Evolutionary conservation across 1,140 invertebrate species (phyloP).

Genomic region (Liolophura sinensis): DNA sequence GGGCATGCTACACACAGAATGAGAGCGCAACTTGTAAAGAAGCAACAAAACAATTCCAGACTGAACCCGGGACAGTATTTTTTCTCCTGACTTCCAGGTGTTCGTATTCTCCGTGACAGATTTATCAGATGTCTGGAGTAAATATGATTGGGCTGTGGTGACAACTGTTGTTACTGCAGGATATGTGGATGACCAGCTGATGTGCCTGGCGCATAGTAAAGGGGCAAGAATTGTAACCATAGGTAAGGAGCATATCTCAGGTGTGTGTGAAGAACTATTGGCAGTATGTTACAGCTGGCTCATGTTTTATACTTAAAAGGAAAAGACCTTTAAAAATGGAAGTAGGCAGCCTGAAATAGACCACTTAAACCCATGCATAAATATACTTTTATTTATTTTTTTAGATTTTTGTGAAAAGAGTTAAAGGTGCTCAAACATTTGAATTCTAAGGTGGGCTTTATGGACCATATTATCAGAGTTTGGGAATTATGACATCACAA

Average conservation of each 20-base stretch:
- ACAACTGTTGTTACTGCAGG: slow-evolving; percentile 55
- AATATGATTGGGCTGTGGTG: slow-evolving; percentile 57
- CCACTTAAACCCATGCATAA: not conserved
- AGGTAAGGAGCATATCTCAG: slow-evolving; percentile 20
- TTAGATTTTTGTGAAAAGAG: no score
- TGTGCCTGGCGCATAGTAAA: slow-evolving; percentile 54
- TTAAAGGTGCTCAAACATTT: no score
- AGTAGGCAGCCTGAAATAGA: not conserved
- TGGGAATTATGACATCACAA: no score
- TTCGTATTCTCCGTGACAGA: slow-evolving; percentile 53
- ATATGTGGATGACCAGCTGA: slow-evolving; percentile 46
- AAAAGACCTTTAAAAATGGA: not conserved
- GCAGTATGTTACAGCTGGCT: not conserved
- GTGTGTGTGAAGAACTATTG: not conserved
- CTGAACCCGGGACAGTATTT: not conserved
- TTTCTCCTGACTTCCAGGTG: slow-evolving; percentile 29
- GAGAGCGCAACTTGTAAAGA: not conserved
- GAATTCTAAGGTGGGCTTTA: not conserved
- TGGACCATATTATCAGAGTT: no score
- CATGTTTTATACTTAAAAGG: not conserved
- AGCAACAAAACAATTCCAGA: not conserved
- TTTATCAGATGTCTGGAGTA: slow-evolving; percentile 42
- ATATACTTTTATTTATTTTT: not conserved
- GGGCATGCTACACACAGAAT: not conserved
- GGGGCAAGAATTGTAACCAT: slow-evolving; percentile 43